Percentiles rank a stretch among this genome's conserved stretches.
Evolutionary conservation across 2,888 invertebrate genomes (phyloP).

Genomic region (Ceriagrion tenellum): DNA sequence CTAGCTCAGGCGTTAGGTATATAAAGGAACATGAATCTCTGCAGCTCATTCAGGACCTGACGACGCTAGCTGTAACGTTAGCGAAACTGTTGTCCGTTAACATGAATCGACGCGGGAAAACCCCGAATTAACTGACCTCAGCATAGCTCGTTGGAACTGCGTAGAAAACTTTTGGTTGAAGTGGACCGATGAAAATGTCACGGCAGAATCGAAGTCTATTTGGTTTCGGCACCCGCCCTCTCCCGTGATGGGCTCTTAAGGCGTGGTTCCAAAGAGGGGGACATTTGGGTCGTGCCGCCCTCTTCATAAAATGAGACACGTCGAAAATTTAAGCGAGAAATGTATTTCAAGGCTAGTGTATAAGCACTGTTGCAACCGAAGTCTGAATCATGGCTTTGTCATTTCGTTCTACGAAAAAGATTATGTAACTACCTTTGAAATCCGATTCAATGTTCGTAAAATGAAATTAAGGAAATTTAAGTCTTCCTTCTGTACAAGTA

Average conservation of each 20-base stretch:
- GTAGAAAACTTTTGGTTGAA: neutral
- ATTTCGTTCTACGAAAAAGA: neutral
- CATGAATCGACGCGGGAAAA: too few relatives aligned
- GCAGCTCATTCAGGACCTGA: too few relatives aligned
- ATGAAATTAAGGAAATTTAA: too few relatives aligned
- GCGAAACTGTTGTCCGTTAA: too few relatives aligned
- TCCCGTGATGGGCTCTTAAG: neutral
- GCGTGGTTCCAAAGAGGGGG: neutral
- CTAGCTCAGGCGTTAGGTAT: too few relatives aligned
- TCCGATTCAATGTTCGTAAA: too few relatives aligned
- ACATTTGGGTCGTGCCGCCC: conserved; percentile 21
- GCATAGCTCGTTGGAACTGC: neutral
- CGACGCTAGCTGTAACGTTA: too few relatives aligned
- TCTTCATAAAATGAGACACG: neutral
- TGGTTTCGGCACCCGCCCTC: neutral
- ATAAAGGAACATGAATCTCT: too few relatives aligned
- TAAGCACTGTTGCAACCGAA: neutral
- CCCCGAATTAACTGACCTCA: too few relatives aligned
- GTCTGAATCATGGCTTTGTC: neutral
- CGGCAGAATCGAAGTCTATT: neutral
- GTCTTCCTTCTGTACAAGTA: too few relatives aligned
- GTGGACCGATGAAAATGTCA: neutral
- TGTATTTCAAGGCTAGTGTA: neutral
- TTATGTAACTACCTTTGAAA: too few relatives aligned
- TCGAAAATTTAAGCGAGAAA: neutral